Conservation (phyloP, 1,140 invertebrate species). For the Phymastichus coffea region DNA sequence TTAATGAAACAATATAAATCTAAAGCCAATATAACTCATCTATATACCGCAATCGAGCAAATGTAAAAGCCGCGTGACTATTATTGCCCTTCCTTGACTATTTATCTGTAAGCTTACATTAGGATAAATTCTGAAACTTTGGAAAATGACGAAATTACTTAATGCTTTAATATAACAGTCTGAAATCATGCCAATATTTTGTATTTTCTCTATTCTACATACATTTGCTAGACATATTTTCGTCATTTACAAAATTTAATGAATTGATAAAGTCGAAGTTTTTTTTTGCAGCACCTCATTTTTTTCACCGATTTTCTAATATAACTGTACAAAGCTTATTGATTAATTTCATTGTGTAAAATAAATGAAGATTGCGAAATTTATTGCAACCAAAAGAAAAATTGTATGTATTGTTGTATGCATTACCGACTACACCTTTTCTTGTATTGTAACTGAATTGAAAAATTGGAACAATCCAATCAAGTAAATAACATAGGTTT, state of each 20-base stretch:
- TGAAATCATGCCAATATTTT: conserved; percentile 8
- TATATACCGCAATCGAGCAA: conserved; percentile 25
- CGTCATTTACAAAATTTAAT: conserved; percentile 10
- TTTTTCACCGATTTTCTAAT: conserved; percentile 15
- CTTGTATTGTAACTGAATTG: background rate
- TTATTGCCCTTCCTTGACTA: conserved; percentile 24
- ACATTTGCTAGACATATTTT: conserved; percentile 15
- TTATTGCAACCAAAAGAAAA: conserved; percentile 18
- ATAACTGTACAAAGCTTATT: conserved; percentile 29
- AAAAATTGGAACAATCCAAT: background rate
- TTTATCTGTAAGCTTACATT: conserved; percentile 18
- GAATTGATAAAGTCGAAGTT: background rate
- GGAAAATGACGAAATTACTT: conserved; percentile 22
- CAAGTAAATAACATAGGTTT: too few species aligned
- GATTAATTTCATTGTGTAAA: conserved; percentile 28
- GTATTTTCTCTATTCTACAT: conserved; percentile 5
- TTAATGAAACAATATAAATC: conserved; percentile 47
- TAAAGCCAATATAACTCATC: conserved; percentile 47
- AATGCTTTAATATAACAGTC: background rate
- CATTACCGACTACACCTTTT: background rate
- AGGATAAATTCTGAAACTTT: conserved; percentile 11
- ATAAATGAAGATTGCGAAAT: conserved; percentile 27
- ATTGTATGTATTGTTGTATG: background rate
- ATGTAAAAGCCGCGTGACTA: conserved; percentile 20
- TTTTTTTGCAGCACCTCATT: conserved; percentile 11